Conservation (phyloP, 2,797 vertebrate species). For the Typhlichthys eigenmanni region DNA sequence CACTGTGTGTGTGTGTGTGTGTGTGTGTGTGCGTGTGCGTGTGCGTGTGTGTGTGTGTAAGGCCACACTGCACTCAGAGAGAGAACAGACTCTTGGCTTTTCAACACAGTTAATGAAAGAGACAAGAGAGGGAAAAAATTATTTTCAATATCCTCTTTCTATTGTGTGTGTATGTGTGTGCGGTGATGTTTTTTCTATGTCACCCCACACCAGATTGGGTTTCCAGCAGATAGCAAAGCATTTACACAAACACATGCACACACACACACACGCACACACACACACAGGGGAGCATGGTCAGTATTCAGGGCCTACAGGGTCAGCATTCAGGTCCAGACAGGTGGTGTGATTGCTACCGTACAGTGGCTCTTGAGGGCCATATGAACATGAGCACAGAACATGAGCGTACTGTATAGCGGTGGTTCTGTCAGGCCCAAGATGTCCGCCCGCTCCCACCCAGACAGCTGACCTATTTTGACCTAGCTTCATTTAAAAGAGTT, state of each 20-base stretch:
- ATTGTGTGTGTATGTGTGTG: constrained; percentile 16
- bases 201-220: constrained; percentile 69
- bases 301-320: constrained; percentile 49
- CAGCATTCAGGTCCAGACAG: constrained; percentile 51
- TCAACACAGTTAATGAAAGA: constrained; percentile 77
- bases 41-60: constrained; percentile 27
- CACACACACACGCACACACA: constrained; percentile 28
- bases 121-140: constrained; percentile 64
- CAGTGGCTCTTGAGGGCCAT: background rate
- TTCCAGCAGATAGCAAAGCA: constrained; percentile 56
- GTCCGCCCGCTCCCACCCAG: too few relatives aligned
- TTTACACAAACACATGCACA: constrained; percentile 8
- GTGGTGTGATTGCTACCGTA: constrained; percentile 60
- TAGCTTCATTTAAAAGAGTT: too few relatives aligned
- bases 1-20: constrained; percentile 27
- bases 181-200: constrained; percentile 57
- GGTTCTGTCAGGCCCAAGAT: too few relatives aligned
- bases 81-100: constrained; percentile 59
- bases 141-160: constrained; percentile 70
- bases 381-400: too few relatives aligned
- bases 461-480: too few relatives aligned
- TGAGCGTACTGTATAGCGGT: too few relatives aligned
- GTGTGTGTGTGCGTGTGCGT: constrained; percentile 28
- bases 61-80: constrained; percentile 44
- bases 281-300: constrained; percentile 20